Percentiles rank a stretch among this genome's conserved stretches.
phyloP scores from a whole-genome alignment of 2,113 vertebrate genomes.

The Ailuropoda melanoleuca region DNA sequence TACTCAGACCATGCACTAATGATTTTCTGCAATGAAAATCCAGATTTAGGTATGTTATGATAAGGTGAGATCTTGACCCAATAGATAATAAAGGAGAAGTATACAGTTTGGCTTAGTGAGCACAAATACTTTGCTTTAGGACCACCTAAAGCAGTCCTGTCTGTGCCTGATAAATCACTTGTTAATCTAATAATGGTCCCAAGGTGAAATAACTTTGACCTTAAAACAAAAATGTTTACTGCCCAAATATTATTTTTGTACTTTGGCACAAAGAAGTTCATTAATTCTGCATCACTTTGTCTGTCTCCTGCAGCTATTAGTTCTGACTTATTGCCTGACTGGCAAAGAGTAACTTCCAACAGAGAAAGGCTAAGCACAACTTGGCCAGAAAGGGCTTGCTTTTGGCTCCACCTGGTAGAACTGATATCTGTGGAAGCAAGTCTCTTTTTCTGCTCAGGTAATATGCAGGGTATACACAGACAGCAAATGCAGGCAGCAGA shows the following conservation, averaged over 20 bases:
- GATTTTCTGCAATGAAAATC: conserved; percentile 73
- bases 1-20: conserved; percentile 81
- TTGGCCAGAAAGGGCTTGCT: conserved; percentile 57
- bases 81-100: conserved; percentile 6
- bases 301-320: conserved; percentile 68
- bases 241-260: conserved; percentile 70
- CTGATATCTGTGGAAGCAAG: not conserved
- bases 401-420: conserved; percentile 58
- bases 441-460: conserved; percentile 4
- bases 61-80: conserved; percentile 22
- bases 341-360: conserved; percentile 61
- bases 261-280: conserved; percentile 70
- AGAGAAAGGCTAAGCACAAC: conserved; percentile 50
- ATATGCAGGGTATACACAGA: not conserved
- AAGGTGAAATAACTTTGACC: conserved; percentile 66
- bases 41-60: conserved; percentile 50
- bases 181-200: conserved; percentile 54
- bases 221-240: conserved; percentile 72
- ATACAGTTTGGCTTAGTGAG: not conserved
- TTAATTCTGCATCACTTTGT: conserved; percentile 54
- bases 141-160: not conserved
- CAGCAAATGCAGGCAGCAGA: conserved; percentile 28
- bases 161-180: conserved; percentile 52
- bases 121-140: not conserved
- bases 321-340: conserved; percentile 46